Conservation (phyloP, 2,888 invertebrate genomes). For the Zaprionus obscuricornis region DNA sequence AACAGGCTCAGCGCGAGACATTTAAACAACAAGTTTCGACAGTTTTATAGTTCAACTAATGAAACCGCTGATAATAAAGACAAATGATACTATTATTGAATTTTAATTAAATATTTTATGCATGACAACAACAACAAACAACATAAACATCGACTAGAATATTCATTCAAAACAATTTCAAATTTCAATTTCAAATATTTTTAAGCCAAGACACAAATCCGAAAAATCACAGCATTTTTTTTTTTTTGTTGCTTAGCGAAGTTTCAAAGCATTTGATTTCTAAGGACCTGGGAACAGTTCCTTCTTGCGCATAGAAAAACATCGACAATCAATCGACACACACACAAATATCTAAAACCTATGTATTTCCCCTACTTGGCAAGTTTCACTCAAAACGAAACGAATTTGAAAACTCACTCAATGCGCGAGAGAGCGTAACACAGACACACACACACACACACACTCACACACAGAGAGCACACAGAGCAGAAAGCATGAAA, state of each 20-base stretch:
- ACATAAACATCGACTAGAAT: not conserved
- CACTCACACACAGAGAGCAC: constrained; percentile 13
- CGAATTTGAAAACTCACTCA: constrained; percentile 53
- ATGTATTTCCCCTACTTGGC: constrained; percentile 34
- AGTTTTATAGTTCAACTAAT: constrained; percentile 29
- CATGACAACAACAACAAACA: not conserved
- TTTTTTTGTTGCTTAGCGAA: too few relatives aligned
- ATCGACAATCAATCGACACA: too few relatives aligned
- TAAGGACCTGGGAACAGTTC: constrained; percentile 68
- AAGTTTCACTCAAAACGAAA: constrained; percentile 33
- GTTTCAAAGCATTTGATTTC: constrained; percentile 36
- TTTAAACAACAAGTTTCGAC: constrained; percentile 35
- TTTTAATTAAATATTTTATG: constrained; percentile 8
- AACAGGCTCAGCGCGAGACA: constrained; percentile 11
- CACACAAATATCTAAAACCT: constrained; percentile 13
- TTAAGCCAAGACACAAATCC: constrained; percentile 46
- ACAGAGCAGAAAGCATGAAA: constrained; percentile 49
- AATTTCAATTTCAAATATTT: not conserved
- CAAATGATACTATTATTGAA: constrained; percentile 32
- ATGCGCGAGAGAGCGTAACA: constrained; percentile 25
- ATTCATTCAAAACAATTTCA: constrained; percentile 13
- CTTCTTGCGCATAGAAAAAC: constrained; percentile 12
- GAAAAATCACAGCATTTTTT: constrained; percentile 32
- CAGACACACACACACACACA: constrained; percentile 21
- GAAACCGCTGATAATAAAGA: constrained; percentile 43